Conservation (phyloP, 2,113 vertebrate species). For the Urocynchramus pylzowi region DNA sequence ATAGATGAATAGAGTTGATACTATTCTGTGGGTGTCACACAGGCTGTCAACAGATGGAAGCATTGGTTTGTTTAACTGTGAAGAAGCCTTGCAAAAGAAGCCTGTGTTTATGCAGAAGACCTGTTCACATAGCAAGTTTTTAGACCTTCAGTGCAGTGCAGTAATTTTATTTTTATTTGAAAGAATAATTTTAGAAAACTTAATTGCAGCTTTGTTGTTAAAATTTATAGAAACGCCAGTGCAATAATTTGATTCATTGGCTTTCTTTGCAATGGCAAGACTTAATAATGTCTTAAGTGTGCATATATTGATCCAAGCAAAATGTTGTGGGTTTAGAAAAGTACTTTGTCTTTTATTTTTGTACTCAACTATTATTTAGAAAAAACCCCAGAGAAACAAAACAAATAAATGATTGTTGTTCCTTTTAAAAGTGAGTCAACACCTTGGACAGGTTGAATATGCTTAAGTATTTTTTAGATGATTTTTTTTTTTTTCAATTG, state of each 20-base stretch:
- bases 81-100: background rate
- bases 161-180: background rate
- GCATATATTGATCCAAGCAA: background rate
- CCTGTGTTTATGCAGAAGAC: background rate
- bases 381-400: background rate
- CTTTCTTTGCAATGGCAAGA: background rate
- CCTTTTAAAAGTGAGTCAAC: background rate
- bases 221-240: background rate
- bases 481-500: background rate
- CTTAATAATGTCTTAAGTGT: background rate
- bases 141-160: background rate
- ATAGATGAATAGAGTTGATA: background rate
- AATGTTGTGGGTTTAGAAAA: background rate
- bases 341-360: background rate
- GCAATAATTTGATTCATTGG: background rate
- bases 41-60: background rate
- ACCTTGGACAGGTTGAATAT: background rate
- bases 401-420: background rate
- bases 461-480: background rate
- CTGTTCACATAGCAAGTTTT: background rate
- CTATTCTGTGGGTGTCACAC: background rate
- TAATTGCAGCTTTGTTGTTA: background rate
- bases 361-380: background rate
- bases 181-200: background rate
- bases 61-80: background rate